Percentiles rank a stretch among this genome's conserved stretches.
Conservation (phyloP, 2,888 invertebrate genomes). For the Actias luna region DNA sequence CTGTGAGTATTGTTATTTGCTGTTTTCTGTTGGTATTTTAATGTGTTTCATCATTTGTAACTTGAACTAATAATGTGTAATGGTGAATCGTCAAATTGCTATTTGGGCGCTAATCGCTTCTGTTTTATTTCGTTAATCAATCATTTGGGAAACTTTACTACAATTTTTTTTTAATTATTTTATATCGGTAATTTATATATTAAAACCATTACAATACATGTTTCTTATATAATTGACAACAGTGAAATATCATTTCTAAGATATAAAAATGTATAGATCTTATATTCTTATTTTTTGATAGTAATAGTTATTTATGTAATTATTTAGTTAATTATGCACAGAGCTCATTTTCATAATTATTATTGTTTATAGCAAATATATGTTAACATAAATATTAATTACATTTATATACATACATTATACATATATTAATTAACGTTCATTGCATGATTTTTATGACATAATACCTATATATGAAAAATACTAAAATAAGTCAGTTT, state of each 20-base stretch:
- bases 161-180: no score
- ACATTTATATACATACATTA: not conserved
- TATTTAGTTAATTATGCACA: no score
- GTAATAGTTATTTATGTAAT: not conserved
- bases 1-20: conserved; percentile 83
- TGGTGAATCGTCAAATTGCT: not conserved
- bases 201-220: not conserved
- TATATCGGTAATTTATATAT: no score
- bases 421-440: not conserved
- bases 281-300: not conserved
- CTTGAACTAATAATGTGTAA: conserved; percentile 1
- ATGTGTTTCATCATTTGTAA: not conserved
- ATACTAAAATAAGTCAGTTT: not conserved
- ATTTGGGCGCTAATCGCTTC: not conserved
- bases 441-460: not conserved
- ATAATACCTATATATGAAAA: not conserved
- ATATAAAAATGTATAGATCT: not conserved
- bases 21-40: not conserved
- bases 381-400: not conserved
- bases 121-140: conserved; percentile 9
- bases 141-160: conserved; percentile 10
- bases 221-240: not conserved
- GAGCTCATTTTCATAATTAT: not conserved
- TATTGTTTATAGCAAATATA: not conserved
- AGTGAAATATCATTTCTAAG: not conserved